Conservation (phyloP, 1,140 invertebrate species). For the Hermetia illucens region DNA sequence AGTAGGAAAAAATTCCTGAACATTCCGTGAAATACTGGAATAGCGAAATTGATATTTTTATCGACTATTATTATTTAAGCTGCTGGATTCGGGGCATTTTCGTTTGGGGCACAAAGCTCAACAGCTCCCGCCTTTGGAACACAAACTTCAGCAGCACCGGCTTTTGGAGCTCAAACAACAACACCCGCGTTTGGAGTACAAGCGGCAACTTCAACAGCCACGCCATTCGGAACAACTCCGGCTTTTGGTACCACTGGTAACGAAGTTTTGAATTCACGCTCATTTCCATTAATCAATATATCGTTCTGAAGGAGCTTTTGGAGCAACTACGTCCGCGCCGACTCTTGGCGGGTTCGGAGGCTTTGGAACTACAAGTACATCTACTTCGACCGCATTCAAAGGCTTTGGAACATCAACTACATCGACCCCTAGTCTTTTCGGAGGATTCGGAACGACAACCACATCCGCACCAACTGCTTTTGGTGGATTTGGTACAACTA, state of each 20-base stretch:
- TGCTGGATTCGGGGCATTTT: conserved; percentile 17
- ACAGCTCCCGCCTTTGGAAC: conserved; percentile 19
- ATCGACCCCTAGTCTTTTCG: conserved; percentile 22
- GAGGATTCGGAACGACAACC: conserved; percentile 33
- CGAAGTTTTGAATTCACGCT: conserved; percentile 4
- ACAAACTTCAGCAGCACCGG: conserved; percentile 29
- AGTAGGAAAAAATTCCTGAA: too few relatives aligned
- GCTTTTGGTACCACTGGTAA: conserved; percentile 16
- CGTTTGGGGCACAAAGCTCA: conserved; percentile 4
- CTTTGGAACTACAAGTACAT: conserved; percentile 13
- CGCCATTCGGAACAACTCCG: conserved; percentile 23
- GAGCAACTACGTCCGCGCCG: conserved; percentile 16
- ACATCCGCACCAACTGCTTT: conserved; percentile 30
- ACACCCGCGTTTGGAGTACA: conserved; percentile 17
- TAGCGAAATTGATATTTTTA: too few relatives aligned
- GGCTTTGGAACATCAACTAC: conserved; percentile 18
- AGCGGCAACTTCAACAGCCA: conserved; percentile 14
- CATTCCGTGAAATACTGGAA: too few relatives aligned
- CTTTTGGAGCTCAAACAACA: conserved; percentile 12
- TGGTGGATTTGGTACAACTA: conserved; percentile 35
- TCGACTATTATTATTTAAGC: conserved; percentile 12
- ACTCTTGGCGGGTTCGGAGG: conserved; percentile 20
- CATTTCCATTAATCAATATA: conserved; percentile 1
- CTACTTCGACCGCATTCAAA: conserved; percentile 24
- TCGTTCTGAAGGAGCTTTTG: conserved; percentile 26